A percentile compares a stretch with the other conserved stretches of the same genome.
These are phyloP conservation scores for Drosophila phalerata DNA, from an alignment of 2,888 invertebrate species.

Conservation along the genomic window DNA sequence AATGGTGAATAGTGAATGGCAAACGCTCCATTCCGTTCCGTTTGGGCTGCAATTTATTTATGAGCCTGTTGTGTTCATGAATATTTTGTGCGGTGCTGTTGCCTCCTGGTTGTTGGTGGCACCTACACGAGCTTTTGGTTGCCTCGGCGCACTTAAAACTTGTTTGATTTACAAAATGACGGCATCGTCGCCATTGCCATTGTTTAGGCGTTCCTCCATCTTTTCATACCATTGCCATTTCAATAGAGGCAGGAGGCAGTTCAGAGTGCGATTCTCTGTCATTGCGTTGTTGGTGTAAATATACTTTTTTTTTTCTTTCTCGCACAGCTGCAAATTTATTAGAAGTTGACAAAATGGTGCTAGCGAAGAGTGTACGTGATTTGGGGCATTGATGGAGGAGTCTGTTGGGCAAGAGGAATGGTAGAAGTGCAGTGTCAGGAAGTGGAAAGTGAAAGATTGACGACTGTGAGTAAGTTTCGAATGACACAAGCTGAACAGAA, in stretches of 20 bases:
- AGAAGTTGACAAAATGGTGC: slow-evolving; percentile 65
- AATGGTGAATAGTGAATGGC: slow-evolving; percentile 1
- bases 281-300: slow-evolving; percentile 29
- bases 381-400: slow-evolving; percentile 39
- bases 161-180: slow-evolving; percentile 71
- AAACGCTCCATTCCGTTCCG: slow-evolving; percentile 33
- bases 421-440: neutral
- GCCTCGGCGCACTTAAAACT: slow-evolving; percentile 66
- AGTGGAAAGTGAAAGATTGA: slow-evolving; percentile 38
- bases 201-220: slow-evolving; percentile 42
- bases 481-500: slow-evolving; percentile 6
- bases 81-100: slow-evolving; percentile 60
- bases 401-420: neutral
- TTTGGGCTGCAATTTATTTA: slow-evolving; percentile 72
- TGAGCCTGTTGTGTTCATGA: slow-evolving; percentile 76
- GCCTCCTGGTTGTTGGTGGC: slow-evolving; percentile 28
- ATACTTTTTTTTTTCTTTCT: slow-evolving; percentile 16
- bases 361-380: slow-evolving; percentile 50
- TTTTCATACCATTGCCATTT: neutral
- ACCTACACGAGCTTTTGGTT: slow-evolving; percentile 42
- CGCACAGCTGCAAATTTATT: slow-evolving; percentile 56
- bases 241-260: slow-evolving; percentile 12
- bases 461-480: slow-evolving; percentile 6
- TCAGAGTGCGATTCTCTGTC: slow-evolving; percentile 54
- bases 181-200: slow-evolving; percentile 55